Conservation (phyloP, 2,797 vertebrate species). For the Scarus forsteni region DNA sequence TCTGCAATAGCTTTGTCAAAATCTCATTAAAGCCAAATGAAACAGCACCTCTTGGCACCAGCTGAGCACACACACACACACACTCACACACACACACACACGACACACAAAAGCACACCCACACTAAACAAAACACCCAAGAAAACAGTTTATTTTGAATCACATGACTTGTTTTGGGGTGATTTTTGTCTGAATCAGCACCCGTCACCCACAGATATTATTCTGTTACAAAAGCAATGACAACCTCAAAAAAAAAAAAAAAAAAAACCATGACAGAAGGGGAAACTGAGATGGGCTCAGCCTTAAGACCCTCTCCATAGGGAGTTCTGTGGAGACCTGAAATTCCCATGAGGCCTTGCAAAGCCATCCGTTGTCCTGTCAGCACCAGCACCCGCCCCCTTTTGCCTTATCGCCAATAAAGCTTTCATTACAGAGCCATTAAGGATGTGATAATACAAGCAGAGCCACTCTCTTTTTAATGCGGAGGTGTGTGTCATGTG, state of each 20-base stretch:
- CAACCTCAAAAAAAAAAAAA: constrained; percentile 59
- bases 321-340: constrained; percentile 69
- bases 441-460: constrained; percentile 83
- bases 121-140: constrained; percentile 34
- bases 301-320: constrained; percentile 65
- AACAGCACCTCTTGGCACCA: constrained; percentile 79
- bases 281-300: constrained; percentile 73
- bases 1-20: constrained; percentile 78
- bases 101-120: constrained; percentile 49
- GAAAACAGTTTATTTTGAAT: constrained; percentile 36
- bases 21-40: constrained; percentile 87
- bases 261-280: constrained; percentile 55
- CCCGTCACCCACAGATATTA: constrained; percentile 54
- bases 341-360: constrained; percentile 70
- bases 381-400: constrained; percentile 42
- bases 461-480: constrained; percentile 57
- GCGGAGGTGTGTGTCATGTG: constrained; percentile 38
- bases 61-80: constrained; percentile 79
- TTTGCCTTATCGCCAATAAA: constrained; percentile 74
- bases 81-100: constrained; percentile 47
- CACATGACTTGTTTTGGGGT: constrained; percentile 8
- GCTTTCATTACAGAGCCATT: constrained; percentile 84
- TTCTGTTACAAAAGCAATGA: constrained; percentile 80
- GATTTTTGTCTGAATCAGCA: constrained; percentile 53
- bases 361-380: constrained; percentile 74